These are phyloP conservation scores for Coenobita brevimanus DNA, from an alignment of 1,140 invertebrate species.

Conservation along the genomic window DNA sequence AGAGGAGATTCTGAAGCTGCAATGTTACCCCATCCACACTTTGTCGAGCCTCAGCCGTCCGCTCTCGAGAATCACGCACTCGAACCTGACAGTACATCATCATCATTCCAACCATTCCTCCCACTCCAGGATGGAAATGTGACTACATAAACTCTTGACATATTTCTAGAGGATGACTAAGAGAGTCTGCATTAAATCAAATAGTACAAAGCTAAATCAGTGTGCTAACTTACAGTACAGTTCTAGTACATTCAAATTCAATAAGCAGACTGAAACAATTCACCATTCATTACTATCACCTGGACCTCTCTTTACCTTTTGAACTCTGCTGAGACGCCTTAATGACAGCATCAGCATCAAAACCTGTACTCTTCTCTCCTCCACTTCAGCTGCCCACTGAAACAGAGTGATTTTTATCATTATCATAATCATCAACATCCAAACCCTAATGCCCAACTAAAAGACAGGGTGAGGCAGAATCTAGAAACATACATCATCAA, in stretches of 20 bases:
- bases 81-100: constrained; percentile 51
- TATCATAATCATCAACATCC: background rate
- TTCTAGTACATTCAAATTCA: too few species aligned
- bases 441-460: background rate
- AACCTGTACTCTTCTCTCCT: constrained; percentile 52
- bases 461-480: background rate
- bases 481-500: too few species aligned
- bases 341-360: constrained; percentile 63
- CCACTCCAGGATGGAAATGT: background rate
- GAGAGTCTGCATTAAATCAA: too few species aligned
- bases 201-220: too few species aligned
- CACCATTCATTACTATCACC: background rate
- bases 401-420: background rate
- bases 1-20: constrained; percentile 94
- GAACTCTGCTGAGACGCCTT: constrained; percentile 56
- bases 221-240: too few species aligned
- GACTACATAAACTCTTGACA: background rate
- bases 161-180: background rate
- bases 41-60: constrained; percentile 81
- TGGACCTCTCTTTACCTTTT: constrained; percentile 48
- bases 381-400: constrained; percentile 54
- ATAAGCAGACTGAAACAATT: too few species aligned
- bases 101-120: background rate
- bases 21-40: constrained; percentile 92
- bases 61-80: constrained; percentile 64